These are phyloP conservation scores for Sterrhoptilus dennistouni DNA, from an alignment of 2,113 vertebrate genomes.

Conservation along the genomic window DNA sequence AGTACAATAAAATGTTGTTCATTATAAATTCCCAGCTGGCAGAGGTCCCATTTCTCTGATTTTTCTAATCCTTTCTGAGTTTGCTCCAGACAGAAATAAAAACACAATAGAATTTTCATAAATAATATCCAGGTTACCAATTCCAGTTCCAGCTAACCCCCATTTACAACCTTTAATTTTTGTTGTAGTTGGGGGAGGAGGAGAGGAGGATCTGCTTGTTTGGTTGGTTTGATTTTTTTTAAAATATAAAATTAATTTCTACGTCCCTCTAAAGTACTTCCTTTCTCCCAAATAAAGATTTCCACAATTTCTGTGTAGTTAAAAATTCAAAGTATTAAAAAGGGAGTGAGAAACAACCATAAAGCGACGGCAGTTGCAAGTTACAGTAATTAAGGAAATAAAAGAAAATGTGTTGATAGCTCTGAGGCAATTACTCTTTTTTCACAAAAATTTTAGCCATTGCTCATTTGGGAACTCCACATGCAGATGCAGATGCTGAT, in stretches of 20 bases:
- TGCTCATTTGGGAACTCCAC: not conserved
- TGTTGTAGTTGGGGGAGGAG: not conserved
- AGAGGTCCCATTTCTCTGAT: not conserved
- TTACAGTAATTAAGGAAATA: not conserved
- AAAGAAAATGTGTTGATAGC: not conserved
- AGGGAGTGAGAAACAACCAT: not conserved
- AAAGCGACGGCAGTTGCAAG: not conserved
- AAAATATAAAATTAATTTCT: not conserved
- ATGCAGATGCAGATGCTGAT: not conserved
- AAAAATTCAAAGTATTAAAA: not conserved
- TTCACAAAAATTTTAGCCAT: not conserved
- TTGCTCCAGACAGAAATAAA: conserved; percentile 21
- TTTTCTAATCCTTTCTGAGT: not conserved
- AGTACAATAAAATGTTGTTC: conserved; percentile 28
- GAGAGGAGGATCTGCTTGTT: not conserved
- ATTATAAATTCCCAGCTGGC: conserved; percentile 15
- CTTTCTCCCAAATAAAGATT: not conserved
- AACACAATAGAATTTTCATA: not conserved
- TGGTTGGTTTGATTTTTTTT: not conserved
- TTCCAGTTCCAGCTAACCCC: not conserved
- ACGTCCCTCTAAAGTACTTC: not conserved
- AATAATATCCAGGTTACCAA: not conserved
- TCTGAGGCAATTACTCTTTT: not conserved
- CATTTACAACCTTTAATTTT: not conserved
- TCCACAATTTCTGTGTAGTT: not conserved